Percentiles rank a stretch among this genome's conserved stretches.
Evolutionary conservation across 2,888 invertebrate genomes (phyloP).

Genomic region (Melieria picta): DNA sequence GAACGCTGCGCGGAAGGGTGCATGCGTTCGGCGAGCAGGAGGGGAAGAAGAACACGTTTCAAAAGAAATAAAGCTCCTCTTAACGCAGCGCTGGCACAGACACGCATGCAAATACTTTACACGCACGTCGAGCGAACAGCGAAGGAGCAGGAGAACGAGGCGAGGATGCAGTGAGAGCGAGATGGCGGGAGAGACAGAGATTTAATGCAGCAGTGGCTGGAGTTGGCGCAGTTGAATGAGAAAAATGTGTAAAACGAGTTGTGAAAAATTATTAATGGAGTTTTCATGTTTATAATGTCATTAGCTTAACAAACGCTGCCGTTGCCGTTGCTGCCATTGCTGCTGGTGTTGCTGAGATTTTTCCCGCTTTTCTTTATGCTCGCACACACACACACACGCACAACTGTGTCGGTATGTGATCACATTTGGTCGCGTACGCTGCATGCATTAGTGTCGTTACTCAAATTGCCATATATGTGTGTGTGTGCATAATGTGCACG

Average conservation of each 20-base stretch:
- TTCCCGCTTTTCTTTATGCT: background rate
- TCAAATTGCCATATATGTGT: background rate
- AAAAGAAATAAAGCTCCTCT: constrained; percentile 15
- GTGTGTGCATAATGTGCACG: background rate
- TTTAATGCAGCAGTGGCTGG: background rate
- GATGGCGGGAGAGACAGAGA: background rate
- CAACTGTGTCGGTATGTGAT: background rate
- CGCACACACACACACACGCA: constrained; percentile 3
- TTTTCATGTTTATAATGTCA: constrained; percentile 50
- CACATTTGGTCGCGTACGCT: background rate
- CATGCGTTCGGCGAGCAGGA: too few species aligned
- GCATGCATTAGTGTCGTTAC: background rate
- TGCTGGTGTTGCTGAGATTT: background rate
- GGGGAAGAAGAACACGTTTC: background rate
- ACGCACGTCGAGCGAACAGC: background rate
- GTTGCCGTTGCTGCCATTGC: background rate
- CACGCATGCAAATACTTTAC: background rate
- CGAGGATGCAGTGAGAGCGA: background rate
- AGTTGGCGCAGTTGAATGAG: background rate
- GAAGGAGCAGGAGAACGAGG: background rate
- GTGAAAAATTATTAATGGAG: constrained; percentile 46
- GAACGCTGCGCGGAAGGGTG: background rate
- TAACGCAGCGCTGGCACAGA: background rate
- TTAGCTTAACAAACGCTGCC: constrained; percentile 34
- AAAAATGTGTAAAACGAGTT: constrained; percentile 20